These are phyloP conservation scores for Scolanthus callimorphus DNA, from an alignment of 92 coral and sea anemone genomes.

Conservation along the genomic window DNA sequence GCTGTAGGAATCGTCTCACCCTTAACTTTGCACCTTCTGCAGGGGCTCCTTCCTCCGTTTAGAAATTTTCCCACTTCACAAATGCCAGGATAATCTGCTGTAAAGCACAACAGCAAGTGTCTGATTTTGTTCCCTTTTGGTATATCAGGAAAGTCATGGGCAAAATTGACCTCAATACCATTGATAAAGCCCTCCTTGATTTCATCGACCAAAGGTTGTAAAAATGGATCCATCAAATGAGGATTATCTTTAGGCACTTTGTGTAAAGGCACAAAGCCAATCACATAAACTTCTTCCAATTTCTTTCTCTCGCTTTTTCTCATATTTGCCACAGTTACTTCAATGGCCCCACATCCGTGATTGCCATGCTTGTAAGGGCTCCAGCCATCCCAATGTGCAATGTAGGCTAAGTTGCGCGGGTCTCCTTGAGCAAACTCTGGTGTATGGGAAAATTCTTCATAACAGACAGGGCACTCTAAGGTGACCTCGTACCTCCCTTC, in stretches of 20 bases:
- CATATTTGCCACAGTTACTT: conserved; percentile 60
- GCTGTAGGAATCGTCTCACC: conserved; percentile 45
- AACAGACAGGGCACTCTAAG: conserved; percentile 67
- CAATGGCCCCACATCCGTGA: conserved; percentile 61
- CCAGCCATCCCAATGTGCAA: conserved; percentile 82
- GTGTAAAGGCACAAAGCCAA: conserved; percentile 54
- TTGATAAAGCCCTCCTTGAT: conserved; percentile 42
- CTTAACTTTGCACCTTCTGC: conserved; percentile 47
- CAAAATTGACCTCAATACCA: conserved; percentile 32
- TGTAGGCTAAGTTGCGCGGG: conserved; percentile 50
- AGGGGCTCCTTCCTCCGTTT: conserved; percentile 59
- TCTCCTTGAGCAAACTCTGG: conserved; percentile 40
- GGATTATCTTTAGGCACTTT: conserved; percentile 44
- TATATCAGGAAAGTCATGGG: conserved; percentile 9
- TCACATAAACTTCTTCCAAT: conserved; percentile 58
- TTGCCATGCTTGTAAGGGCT: conserved; percentile 67
- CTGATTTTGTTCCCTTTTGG: conserved; percentile 18
- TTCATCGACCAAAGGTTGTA: conserved; percentile 54
- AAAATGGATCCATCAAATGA: conserved; percentile 38
- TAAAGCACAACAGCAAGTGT: conserved; percentile 40
- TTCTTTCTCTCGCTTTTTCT: conserved; percentile 46
- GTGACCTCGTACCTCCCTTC: conserved; percentile 23
- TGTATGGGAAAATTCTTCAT: conserved; percentile 48
- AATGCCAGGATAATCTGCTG: conserved; percentile 68
- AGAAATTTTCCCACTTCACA: conserved; percentile 62